phyloP scores from a whole-genome alignment of 2,113 vertebrate species.

The Phainopepla nitens region DNA sequence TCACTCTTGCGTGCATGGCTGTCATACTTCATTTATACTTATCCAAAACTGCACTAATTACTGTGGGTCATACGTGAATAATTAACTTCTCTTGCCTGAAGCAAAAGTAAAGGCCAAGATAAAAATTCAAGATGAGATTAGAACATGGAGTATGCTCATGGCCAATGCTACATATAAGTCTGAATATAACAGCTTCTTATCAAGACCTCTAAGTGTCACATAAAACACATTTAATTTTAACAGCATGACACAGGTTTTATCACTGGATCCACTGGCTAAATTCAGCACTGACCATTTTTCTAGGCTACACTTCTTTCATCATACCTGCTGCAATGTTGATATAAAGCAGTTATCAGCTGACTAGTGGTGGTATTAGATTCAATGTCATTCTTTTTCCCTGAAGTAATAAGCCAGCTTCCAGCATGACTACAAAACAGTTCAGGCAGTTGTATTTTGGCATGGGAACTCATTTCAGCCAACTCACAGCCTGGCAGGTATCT shows the following conservation, averaged over 20 bases:
- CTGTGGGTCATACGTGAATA: conserved; percentile 55
- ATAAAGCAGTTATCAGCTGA: background rate
- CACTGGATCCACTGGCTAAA: background rate
- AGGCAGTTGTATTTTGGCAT: background rate
- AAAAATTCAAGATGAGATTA: background rate
- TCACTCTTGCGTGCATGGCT: conserved; percentile 56
- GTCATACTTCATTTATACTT: conserved; percentile 67
- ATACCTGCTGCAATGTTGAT: background rate
- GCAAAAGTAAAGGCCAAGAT: conserved; percentile 55
- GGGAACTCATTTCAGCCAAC: background rate
- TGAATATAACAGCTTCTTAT: background rate
- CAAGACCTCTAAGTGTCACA: background rate
- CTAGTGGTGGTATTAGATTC: background rate
- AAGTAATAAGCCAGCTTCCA: background rate
- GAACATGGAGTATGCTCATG: background rate
- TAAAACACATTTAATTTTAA: background rate
- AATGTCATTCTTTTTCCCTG: background rate
- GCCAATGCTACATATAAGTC: background rate
- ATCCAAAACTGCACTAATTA: conserved; percentile 62
- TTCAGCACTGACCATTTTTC: background rate
- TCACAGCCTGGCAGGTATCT: background rate
- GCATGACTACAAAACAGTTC: background rate
- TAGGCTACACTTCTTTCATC: background rate
- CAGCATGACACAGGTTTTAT: background rate
- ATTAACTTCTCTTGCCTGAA: conserved; percentile 63